phyloP scores from a whole-genome alignment of 2,113 vertebrate species.

The Etheostoma cragini region DNA sequence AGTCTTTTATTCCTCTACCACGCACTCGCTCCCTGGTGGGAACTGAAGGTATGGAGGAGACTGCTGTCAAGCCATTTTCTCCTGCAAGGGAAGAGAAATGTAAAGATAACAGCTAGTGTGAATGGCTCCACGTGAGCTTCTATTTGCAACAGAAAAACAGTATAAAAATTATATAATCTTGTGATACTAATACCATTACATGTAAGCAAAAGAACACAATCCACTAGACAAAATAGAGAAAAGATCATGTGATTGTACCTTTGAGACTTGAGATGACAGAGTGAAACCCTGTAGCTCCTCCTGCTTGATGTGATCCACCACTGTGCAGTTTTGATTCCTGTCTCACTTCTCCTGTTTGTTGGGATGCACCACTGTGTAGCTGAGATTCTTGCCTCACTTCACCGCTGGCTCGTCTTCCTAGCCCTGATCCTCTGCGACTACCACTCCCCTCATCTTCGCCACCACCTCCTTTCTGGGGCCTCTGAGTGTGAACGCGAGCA shows the following conservation, averaged over 20 bases:
- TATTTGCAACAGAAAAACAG: conserved; percentile 20
- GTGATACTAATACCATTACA: conserved; percentile 5
- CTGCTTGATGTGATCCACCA: conserved; percentile 63
- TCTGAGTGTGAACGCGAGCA: conserved; percentile 81
- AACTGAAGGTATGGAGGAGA: conserved; percentile 77
- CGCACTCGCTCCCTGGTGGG: conserved; percentile 86
- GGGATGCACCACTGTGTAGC: conserved; percentile 64
- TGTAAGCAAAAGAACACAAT: conserved; percentile 27
- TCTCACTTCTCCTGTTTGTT: conserved; percentile 70
- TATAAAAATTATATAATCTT: conserved; percentile 34
- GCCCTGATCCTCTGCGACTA: conserved; percentile 56
- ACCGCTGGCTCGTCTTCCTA: conserved; percentile 57
- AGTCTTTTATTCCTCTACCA: conserved; percentile 90
- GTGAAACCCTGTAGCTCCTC: conserved; percentile 72
- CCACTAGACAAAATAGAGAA: conserved; percentile 2
- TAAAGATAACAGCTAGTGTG: conserved; percentile 41
- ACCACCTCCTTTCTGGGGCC: conserved; percentile 70
- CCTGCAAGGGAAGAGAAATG: conserved; percentile 74
- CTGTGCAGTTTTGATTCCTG: conserved; percentile 76
- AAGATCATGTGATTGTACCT: conserved; percentile 68
- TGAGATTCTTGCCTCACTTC: conserved; percentile 76
- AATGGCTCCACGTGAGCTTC: conserved; percentile 14
- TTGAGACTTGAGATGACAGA: conserved; percentile 78
- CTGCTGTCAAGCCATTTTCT: conserved; percentile 85
- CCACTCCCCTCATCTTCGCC: conserved; percentile 56